Conservation (phyloP, 2,888 invertebrate genomes). For the Parascotia fuliginaria region DNA sequence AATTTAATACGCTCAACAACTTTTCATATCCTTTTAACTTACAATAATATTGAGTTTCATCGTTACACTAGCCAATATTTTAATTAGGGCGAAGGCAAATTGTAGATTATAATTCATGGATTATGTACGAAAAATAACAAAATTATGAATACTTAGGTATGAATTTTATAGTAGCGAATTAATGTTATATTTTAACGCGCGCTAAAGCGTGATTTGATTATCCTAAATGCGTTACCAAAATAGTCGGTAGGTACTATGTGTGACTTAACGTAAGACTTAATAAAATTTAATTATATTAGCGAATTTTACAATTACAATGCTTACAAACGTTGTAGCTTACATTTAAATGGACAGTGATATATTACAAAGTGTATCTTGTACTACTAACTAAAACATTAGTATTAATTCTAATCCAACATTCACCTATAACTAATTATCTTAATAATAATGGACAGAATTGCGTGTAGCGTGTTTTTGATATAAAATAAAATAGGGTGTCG, state of each 20-base stretch:
- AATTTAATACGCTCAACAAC: constrained; percentile 37
- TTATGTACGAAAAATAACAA: not conserved
- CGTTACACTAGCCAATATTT: constrained; percentile 24
- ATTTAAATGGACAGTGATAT: constrained; percentile 74
- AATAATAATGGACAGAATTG: constrained; percentile 83
- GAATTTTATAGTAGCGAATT: not conserved
- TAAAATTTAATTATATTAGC: constrained; percentile 15
- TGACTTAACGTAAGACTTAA: not conserved
- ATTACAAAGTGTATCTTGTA: constrained; percentile 72
- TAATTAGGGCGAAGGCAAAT: constrained; percentile 33
- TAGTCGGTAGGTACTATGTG: constrained; percentile 8
- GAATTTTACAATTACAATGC: constrained; percentile 35
- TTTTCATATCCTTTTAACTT: constrained; percentile 12
- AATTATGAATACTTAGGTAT: too few species aligned
- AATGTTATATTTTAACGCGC: not conserved
- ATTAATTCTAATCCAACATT: constrained; percentile 60
- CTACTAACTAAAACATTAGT: constrained; percentile 59
- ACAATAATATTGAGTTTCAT: constrained; percentile 12
- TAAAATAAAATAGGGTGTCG: constrained; percentile 57
- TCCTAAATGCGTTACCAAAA: constrained; percentile 2
- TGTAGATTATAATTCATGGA: constrained; percentile 3
- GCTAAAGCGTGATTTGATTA: too few species aligned
- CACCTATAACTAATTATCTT: constrained; percentile 63
- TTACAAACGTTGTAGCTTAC: constrained; percentile 57
- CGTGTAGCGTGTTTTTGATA: constrained; percentile 75